Percentiles rank a stretch among this genome's conserved stretches.
These are phyloP conservation scores for Coracias cyanogaster DNA, from an alignment of 2,797 vertebrate genomes.

Conservation along the genomic window DNA sequence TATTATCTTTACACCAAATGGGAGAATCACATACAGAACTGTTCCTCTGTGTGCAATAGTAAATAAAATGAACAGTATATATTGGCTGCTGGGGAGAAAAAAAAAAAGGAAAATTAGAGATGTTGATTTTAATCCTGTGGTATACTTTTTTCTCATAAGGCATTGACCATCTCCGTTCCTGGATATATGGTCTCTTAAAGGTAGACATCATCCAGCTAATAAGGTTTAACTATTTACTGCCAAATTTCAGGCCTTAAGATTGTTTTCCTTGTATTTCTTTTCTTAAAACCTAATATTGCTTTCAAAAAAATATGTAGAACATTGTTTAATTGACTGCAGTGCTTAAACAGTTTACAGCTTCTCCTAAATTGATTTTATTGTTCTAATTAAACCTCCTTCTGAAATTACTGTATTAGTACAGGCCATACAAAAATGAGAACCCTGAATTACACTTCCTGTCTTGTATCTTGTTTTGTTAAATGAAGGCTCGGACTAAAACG, in stretches of 20 bases:
- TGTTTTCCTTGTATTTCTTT: neutral
- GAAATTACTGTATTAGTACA: neutral
- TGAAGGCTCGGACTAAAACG: neutral
- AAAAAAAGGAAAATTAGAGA: neutral
- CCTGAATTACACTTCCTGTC: neutral
- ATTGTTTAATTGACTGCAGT: neutral
- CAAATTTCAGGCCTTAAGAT: neutral
- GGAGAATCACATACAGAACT: neutral
- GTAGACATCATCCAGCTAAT: neutral
- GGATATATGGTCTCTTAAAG: neutral
- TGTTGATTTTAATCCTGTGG: neutral
- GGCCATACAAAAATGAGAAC: neutral
- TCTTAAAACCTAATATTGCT: rapidly evolving
- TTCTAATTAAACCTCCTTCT: neutral
- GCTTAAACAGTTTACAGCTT: neutral
- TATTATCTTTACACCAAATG: neutral
- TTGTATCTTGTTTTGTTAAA: rapidly evolving
- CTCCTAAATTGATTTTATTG: neutral
- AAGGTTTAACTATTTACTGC: rapidly evolving
- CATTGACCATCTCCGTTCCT: neutral
- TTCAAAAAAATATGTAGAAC: neutral
- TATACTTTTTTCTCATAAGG: neutral
- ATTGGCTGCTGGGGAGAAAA: neutral
- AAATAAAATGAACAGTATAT: neutral
- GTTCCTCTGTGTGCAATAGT: neutral